These are phyloP conservation scores for Papilio machaon DNA, from an alignment of 1,140 invertebrate genomes.

Conservation along the genomic window DNA sequence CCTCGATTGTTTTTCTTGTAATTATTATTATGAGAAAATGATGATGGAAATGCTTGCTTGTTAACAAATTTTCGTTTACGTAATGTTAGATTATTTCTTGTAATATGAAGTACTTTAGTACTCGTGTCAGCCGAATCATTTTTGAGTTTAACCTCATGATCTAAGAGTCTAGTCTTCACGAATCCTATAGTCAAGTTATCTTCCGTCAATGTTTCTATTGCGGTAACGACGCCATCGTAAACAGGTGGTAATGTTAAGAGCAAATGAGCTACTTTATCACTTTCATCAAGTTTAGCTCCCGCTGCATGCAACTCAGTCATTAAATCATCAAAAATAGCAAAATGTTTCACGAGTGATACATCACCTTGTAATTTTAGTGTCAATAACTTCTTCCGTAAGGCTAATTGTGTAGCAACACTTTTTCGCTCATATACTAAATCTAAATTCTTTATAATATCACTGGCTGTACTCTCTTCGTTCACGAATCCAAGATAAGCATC, in stretches of 20 bases:
- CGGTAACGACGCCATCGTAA: conserved; percentile 67
- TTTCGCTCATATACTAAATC: conserved; percentile 69
- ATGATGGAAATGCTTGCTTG: conserved; percentile 18
- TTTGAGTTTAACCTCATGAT: conserved; percentile 64
- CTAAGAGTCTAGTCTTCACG: conserved; percentile 69
- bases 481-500: no score
- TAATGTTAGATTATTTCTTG: no score
- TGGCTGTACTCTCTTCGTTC: no score
- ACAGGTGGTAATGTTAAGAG: conserved; percentile 61
- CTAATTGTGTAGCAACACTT: conserved; percentile 67
- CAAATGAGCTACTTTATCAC: conserved; percentile 55
- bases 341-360: conserved; percentile 25
- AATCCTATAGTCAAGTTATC: conserved; percentile 64
- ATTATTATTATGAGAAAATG: conserved; percentile 42
- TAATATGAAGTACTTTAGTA: no score
- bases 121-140: no score
- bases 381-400: conserved; percentile 63
- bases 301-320: conserved; percentile 64
- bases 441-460: conserved; percentile 50
- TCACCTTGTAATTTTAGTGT: conserved; percentile 65
- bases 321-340: conserved; percentile 65
- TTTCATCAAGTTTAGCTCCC: conserved; percentile 68
- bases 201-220: conserved; percentile 69
- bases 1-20: conserved; percentile 4
- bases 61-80: no score